These are phyloP conservation scores for Brachionichthys hirsutus DNA, from an alignment of 2,113 vertebrate genomes.

Conservation along the genomic window DNA sequence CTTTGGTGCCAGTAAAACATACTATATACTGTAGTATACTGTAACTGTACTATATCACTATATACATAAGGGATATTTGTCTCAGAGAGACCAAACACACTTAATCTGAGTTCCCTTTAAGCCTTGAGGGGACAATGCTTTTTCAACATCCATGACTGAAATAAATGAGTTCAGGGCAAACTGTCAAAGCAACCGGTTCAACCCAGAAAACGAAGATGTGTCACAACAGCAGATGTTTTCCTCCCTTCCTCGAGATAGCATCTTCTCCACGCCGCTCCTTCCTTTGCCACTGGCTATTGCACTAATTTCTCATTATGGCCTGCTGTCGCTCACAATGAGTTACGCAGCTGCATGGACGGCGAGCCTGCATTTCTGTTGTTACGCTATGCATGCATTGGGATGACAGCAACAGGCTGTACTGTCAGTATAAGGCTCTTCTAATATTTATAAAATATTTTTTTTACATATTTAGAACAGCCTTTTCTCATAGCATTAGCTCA, in stretches of 20 bases:
- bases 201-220: constrained; percentile 33
- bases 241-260: background rate
- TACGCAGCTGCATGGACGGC: constrained; percentile 25
- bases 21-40: too few species aligned
- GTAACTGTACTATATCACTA: too few species aligned
- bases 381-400: too few species aligned
- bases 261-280: constrained; percentile 42
- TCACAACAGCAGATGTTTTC: background rate
- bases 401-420: background rate
- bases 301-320: constrained; percentile 57
- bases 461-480: too few species aligned
- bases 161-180: constrained; percentile 12
- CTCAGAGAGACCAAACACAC: too few species aligned
- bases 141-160: background rate
- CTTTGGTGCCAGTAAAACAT: background rate
- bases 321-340: constrained; percentile 60
- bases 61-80: too few species aligned
- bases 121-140: constrained; percentile 2
- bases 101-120: too few species aligned
- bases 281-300: constrained; percentile 59
- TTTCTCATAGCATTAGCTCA: background rate
- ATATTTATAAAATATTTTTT: background rate
- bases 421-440: background rate
- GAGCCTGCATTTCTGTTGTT: background rate
- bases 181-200: constrained; percentile 27